These are phyloP conservation scores for Chlorospingus flavigularis DNA, from an alignment of 2,797 vertebrate species.

Conservation along the genomic window DNA sequence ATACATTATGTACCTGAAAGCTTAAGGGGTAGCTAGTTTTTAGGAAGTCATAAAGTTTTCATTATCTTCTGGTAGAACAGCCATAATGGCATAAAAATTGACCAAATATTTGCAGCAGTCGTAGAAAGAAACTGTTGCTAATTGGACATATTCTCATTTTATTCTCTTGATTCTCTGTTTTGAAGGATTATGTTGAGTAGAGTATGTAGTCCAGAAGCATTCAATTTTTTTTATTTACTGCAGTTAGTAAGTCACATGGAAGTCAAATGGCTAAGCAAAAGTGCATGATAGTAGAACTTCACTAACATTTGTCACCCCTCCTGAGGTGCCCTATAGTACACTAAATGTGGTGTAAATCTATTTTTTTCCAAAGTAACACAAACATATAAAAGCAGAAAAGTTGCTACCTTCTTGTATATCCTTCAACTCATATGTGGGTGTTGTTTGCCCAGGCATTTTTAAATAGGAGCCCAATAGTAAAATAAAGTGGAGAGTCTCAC, in stretches of 20 bases:
- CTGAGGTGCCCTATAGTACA: not conserved
- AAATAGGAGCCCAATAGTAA: not conserved
- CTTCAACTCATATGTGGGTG: not conserved
- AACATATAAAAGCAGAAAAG: not conserved
- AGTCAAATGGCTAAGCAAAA: not conserved
- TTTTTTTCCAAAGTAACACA: not conserved
- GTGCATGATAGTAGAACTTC: not conserved
- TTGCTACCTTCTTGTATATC: not conserved
- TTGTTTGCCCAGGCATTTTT: not conserved
- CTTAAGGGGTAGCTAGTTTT: not conserved
- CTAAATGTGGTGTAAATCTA: not conserved
- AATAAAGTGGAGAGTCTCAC: not conserved
- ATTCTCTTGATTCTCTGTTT: not conserved
- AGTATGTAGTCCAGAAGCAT: not conserved
- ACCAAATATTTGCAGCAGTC: not conserved
- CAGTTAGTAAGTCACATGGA: accelerated
- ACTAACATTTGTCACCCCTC: not conserved
- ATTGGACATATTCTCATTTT: not conserved
- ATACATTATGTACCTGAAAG: accelerated
- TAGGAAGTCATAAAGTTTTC: not conserved
- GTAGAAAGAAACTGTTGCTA: not conserved
- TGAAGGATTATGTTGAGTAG: not conserved
- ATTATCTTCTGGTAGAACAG: not conserved
- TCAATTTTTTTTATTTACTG: not conserved
- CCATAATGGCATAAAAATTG: not conserved